Evolutionary conservation across 2,888 invertebrate genomes (phyloP).

Genomic region (Dasysyrphus albostriatus): DNA sequence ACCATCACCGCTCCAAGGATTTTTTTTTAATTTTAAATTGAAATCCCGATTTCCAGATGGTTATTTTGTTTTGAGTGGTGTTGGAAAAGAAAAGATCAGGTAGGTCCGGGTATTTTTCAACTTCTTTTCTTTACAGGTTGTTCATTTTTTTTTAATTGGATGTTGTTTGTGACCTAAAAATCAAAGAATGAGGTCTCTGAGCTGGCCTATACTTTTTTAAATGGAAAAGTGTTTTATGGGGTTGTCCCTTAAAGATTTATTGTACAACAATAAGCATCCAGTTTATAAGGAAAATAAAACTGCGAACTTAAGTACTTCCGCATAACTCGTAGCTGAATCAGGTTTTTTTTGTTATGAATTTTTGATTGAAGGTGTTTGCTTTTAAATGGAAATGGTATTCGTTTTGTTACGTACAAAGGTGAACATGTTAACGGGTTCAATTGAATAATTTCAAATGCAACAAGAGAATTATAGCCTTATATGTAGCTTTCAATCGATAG

Average conservation of each 20-base stretch:
- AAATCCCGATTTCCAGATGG: neutral
- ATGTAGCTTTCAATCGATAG: neutral
- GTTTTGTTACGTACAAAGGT: neutral
- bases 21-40: neutral
- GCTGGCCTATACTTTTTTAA: slow-evolving; percentile 43
- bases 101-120: neutral
- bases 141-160: slow-evolving; percentile 9
- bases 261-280: slow-evolving; percentile 10
- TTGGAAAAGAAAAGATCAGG: neutral
- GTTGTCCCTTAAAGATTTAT: slow-evolving; percentile 33
- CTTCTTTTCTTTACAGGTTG: neutral
- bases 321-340: slow-evolving; percentile 65
- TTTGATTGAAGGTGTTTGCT: slow-evolving; percentile 4
- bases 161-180: slow-evolving; percentile 56
- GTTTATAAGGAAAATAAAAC: slow-evolving; percentile 10
- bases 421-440: neutral
- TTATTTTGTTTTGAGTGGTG: neutral
- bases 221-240: slow-evolving; percentile 54
- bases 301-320: slow-evolving; percentile 51
- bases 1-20: slow-evolving; percentile 12
- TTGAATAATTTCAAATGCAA: neutral
- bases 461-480: neutral
- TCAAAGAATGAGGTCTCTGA: slow-evolving; percentile 42
- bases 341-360: slow-evolving; percentile 40
- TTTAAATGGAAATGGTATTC: neutral